These are phyloP conservation scores for Allacma fusca DNA, from an alignment of 2,888 invertebrate species.

Conservation along the genomic window DNA sequence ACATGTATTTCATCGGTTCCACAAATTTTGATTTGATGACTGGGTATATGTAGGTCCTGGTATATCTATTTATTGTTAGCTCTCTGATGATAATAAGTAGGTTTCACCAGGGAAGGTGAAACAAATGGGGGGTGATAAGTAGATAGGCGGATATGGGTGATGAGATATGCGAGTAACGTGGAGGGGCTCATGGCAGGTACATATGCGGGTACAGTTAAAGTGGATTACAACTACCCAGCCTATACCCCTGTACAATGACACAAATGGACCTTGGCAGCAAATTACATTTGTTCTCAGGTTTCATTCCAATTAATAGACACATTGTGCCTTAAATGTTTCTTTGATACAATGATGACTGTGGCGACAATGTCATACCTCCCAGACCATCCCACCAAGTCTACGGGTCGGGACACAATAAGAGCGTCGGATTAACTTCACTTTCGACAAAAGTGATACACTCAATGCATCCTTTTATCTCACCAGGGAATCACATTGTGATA, in stretches of 20 bases:
- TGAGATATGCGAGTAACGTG: too few relatives aligned
- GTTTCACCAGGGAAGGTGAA: too few relatives aligned
- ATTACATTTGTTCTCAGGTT: background rate
- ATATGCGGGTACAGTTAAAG: too few relatives aligned
- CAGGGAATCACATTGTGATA: background rate
- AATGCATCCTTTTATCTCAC: background rate
- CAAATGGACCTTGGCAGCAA: conserved; percentile 17
- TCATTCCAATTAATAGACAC: background rate
- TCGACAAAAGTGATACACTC: background rate
- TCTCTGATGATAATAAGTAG: too few relatives aligned
- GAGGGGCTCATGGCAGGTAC: too few relatives aligned
- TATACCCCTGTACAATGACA: conserved; percentile 8
- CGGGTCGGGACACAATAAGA: background rate
- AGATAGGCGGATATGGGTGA: too few relatives aligned
- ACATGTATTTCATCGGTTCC: too few relatives aligned
- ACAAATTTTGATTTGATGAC: too few relatives aligned
- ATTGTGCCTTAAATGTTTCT: background rate
- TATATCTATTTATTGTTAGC: too few relatives aligned
- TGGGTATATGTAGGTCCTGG: too few relatives aligned
- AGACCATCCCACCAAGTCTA: conserved; percentile 9
- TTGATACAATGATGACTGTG: background rate
- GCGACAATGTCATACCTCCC: conserved; percentile 11
- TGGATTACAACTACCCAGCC: background rate
- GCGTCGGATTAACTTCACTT: background rate
- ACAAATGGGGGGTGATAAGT: too few relatives aligned